Evolutionary conservation across 2,113 vertebrate genomes (phyloP).

Genomic region (Psophia crepitans): DNA sequence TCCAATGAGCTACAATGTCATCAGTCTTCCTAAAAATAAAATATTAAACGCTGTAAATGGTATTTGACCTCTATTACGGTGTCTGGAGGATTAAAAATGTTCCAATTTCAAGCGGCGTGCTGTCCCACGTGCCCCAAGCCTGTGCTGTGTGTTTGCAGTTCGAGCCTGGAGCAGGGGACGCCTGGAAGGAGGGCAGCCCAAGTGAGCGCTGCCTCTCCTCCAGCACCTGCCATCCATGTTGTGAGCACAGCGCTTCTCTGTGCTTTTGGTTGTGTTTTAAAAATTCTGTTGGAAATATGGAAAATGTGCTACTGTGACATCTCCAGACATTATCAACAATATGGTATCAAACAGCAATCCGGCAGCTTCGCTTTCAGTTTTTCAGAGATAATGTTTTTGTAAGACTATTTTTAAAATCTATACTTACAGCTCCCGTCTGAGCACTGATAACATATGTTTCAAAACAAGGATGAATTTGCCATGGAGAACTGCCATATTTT

Average conservation of each 20-base stretch:
- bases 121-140: background rate
- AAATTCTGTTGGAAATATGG: background rate
- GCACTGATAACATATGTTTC: background rate
- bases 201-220: rapidly evolving
- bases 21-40: constrained; percentile 58
- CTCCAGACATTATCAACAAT: background rate
- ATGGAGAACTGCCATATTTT: background rate
- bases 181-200: background rate
- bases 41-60: constrained; percentile 54
- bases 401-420: constrained; percentile 10
- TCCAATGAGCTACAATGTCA: constrained; percentile 36
- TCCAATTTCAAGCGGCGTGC: background rate
- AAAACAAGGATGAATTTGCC: constrained; percentile 42
- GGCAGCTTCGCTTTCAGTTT: background rate
- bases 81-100: constrained; percentile 33
- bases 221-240: background rate
- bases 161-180: background rate
- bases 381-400: constrained; percentile 10
- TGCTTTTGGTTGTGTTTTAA: background rate
- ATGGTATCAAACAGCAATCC: background rate
- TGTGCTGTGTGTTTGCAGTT: background rate
- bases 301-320: background rate
- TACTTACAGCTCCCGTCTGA: background rate
- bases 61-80: constrained; percentile 31
- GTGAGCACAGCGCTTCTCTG: background rate